Conservation (phyloP, 1,140 invertebrate species). For the Platorchestia sp. region DNA sequence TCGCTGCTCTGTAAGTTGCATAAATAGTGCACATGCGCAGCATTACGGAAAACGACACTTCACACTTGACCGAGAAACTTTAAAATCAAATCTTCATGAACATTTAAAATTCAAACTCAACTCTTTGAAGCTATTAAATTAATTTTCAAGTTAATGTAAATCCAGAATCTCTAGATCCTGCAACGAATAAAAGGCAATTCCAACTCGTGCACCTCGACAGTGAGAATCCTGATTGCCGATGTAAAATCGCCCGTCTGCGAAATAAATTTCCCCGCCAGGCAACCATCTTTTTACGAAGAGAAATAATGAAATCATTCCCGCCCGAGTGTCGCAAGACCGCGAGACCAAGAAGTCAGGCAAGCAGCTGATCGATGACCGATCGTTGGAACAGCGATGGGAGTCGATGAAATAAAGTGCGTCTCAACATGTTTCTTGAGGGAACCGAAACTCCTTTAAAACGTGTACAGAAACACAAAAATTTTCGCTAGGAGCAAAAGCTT, state of each 20-base stretch:
- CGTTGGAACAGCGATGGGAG: background rate
- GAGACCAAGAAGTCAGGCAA: background rate
- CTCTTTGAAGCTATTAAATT: background rate
- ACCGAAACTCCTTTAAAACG: background rate
- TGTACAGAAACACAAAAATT: background rate
- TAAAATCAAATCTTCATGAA: too few species aligned
- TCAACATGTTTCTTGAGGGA: background rate
- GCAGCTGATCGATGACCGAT: slow-evolving; percentile 3
- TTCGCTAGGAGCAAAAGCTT: too few species aligned
- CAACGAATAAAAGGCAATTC: background rate
- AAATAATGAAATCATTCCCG: background rate
- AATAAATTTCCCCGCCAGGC: background rate
- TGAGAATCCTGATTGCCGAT: background rate
- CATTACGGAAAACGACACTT: too few species aligned
- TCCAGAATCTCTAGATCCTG: background rate
- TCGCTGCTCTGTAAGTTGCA: too few species aligned
- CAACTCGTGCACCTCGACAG: background rate
- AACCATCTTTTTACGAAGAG: background rate
- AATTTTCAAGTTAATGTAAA: background rate
- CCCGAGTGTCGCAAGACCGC: background rate
- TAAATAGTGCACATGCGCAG: too few species aligned
- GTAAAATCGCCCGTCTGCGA: background rate
- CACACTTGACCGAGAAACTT: too few species aligned
- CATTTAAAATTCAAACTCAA: background rate
- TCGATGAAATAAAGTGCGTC: background rate